phyloP scores from a whole-genome alignment of 2,888 invertebrate genomes.

The Pediacus dermestoides region DNA sequence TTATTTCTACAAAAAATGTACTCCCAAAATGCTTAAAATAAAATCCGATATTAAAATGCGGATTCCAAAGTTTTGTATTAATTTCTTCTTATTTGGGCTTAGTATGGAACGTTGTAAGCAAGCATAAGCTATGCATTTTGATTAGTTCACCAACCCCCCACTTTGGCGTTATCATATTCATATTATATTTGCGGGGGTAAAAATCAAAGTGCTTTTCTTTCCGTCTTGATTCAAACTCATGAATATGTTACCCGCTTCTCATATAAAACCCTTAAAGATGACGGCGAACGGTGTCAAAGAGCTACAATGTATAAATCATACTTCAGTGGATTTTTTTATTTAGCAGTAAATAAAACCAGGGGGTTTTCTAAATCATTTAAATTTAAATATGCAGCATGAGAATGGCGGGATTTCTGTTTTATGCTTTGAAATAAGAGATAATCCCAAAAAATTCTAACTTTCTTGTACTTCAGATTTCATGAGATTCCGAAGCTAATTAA shows the following conservation, averaged over 20 bases:
- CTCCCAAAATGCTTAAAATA: too few species aligned
- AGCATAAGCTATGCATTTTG: conserved; percentile 49
- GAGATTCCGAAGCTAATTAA: too few species aligned
- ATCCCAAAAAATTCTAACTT: too few species aligned
- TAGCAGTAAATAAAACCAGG: conserved; percentile 8
- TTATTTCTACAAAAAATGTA: too few species aligned
- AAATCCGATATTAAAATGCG: too few species aligned
- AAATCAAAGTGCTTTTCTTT: conserved; percentile 48
- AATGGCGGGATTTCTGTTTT: conserved; percentile 5
- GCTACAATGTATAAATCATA: conserved; percentile 42
- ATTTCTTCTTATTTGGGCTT: conserved; percentile 44
- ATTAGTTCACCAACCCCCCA: conserved; percentile 42
- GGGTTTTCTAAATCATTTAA: conserved; percentile 21
- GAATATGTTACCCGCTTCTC: conserved; percentile 42
- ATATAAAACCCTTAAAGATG: conserved; percentile 40
- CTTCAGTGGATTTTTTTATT: too few species aligned
- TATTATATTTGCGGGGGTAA: conserved; percentile 48
- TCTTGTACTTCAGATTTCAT: too few species aligned
- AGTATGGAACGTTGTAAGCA: conserved; percentile 37
- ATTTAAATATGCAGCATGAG: conserved; percentile 25
- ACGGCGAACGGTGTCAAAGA: conserved; percentile 39
- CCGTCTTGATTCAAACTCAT: conserved; percentile 43
- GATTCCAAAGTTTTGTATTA: conserved; percentile 31
- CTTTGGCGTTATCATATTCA: conserved; percentile 47
- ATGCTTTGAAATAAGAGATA: too few species aligned